Conservation (phyloP, 2,797 vertebrate species). For the Acrocephalus scirpaceus region DNA sequence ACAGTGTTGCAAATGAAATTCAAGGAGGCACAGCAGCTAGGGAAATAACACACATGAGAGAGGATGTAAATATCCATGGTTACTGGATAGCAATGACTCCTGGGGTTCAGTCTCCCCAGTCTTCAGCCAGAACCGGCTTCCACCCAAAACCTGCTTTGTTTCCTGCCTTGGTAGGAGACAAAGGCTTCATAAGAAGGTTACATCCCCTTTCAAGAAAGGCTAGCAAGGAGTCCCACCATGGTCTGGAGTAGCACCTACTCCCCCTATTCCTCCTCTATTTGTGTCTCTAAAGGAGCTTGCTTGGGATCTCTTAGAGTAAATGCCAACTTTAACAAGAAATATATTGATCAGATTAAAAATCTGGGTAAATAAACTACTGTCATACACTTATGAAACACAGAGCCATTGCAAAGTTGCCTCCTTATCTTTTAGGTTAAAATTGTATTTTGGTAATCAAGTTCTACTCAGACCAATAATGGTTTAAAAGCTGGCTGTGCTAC, state of each 20-base stretch:
- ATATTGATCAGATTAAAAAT: neutral
- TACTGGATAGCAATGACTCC: neutral
- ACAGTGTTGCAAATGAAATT: neutral
- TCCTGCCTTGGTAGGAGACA: neutral
- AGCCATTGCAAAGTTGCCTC: neutral
- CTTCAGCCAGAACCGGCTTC: neutral
- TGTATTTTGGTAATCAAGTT: neutral
- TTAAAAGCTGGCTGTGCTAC: neutral
- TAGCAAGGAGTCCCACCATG: neutral
- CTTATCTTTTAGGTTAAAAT: neutral
- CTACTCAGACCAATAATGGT: neutral
- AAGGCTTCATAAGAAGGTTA: neutral
- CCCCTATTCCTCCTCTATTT: neutral
- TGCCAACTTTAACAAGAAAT: neutral
- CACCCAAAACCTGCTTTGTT: neutral
- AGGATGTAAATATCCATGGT: neutral
- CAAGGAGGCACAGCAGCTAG: neutral
- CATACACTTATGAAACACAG: neutral
- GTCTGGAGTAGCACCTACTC: fast-evolving
- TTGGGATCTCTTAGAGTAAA: neutral
- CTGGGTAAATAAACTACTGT: neutral
- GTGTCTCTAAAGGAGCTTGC: neutral
- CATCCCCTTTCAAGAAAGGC: neutral
- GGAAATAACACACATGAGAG: neutral
- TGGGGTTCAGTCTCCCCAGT: neutral